Percentiles rank a stretch among this genome's conserved stretches.
Conservation (phyloP, 2,888 invertebrate genomes). For the Leptura quadrifasciata region DNA sequence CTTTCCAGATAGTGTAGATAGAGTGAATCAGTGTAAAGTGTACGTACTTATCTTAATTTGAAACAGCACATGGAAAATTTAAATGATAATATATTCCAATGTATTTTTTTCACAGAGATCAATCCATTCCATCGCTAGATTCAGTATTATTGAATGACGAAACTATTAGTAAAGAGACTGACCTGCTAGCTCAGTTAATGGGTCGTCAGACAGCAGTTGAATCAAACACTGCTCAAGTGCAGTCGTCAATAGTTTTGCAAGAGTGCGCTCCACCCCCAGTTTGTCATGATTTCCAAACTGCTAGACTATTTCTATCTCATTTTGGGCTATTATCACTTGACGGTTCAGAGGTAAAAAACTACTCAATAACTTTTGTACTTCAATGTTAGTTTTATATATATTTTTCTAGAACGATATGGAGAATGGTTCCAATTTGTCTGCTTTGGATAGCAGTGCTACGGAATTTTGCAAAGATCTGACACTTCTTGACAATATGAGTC, state of each 20-base stretch:
- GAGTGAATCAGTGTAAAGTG: slow-evolving; percentile 88
- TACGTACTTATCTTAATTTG: slow-evolving; percentile 68
- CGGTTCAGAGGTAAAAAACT: slow-evolving; percentile 64
- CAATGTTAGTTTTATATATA: neutral
- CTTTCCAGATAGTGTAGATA: slow-evolving; percentile 88
- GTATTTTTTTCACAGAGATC: slow-evolving; percentile 79
- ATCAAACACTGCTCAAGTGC: slow-evolving; percentile 63
- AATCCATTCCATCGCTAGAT: slow-evolving; percentile 92
- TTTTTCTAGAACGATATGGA: slow-evolving; percentile 54
- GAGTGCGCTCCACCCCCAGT: slow-evolving; percentile 88
- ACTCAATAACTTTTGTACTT: neutral
- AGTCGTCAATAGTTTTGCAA: slow-evolving; percentile 69
- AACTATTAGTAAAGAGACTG: slow-evolving; percentile 74
- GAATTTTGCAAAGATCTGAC: slow-evolving; percentile 89
- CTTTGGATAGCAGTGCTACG: slow-evolving; percentile 81
- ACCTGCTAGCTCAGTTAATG: slow-evolving; percentile 83
- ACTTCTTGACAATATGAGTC: slow-evolving; percentile 89
- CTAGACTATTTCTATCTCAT: slow-evolving; percentile 94
- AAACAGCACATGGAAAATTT: neutral
- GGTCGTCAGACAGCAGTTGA: slow-evolving; percentile 80
- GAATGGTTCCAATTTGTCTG: slow-evolving; percentile 78
- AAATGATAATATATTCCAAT: neutral
- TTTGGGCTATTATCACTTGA: slow-evolving; percentile 90
- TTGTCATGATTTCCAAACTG: slow-evolving; percentile 95
- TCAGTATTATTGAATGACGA: slow-evolving; percentile 80